These are phyloP conservation scores for Mus caroli DNA, from an alignment of 2,797 vertebrate genomes.

Conservation along the genomic window DNA sequence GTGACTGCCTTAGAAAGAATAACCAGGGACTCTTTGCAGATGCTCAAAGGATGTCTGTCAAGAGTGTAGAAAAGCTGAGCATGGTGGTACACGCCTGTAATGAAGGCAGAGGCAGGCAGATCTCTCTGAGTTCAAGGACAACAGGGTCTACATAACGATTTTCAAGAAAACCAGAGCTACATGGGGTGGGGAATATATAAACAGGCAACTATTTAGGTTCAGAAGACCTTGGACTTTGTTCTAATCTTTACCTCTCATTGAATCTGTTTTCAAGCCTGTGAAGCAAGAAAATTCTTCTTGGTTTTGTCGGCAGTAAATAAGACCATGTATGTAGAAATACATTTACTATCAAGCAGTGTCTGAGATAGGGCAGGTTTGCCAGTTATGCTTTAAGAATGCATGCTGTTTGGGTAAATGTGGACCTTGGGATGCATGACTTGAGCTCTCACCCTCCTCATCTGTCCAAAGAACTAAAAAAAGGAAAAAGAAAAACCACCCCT, in stretches of 20 bases:
- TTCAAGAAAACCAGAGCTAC: background rate
- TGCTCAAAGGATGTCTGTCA: background rate
- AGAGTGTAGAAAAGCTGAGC: background rate
- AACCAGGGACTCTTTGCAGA: background rate
- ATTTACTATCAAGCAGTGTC: background rate
- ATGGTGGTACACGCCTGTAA: background rate
- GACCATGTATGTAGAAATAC: background rate
- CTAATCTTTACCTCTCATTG: background rate
- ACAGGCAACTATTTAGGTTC: background rate
- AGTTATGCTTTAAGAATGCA: background rate
- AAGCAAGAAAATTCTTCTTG: background rate
- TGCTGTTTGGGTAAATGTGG: background rate
- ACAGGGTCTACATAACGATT: background rate
- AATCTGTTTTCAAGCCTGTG: constrained; percentile 54
- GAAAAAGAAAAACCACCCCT: background rate
- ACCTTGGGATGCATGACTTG: background rate
- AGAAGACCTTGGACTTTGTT: background rate
- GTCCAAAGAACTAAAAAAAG: background rate
- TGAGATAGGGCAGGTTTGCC: background rate
- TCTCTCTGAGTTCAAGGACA: background rate
- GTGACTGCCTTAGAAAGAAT: background rate
- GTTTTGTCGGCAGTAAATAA: constrained; percentile 24
- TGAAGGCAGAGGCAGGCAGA: background rate
- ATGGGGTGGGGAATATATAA: background rate
- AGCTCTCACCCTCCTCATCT: background rate